Conservation (phyloP, 2,113 vertebrate genomes). For the Vulpes vulpes region DNA sequence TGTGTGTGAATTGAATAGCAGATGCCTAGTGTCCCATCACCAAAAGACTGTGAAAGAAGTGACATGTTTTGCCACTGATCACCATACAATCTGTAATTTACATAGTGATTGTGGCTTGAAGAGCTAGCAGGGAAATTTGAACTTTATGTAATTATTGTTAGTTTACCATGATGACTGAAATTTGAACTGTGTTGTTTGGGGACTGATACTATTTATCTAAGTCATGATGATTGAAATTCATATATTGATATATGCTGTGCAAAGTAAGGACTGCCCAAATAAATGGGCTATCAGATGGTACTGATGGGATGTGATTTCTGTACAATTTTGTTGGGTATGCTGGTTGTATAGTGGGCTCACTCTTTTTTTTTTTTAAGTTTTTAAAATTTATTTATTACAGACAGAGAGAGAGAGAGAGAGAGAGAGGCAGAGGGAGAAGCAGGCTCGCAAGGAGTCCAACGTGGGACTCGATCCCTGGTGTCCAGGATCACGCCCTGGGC, state of each 20-base stretch:
- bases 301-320: not conserved
- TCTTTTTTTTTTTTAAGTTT: not conserved
- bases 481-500: too few relatives aligned
- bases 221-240: slow-evolving; percentile 20
- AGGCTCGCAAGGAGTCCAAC: too few relatives aligned
- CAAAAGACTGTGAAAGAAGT: not conserved
- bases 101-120: not conserved
- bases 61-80: not conserved
- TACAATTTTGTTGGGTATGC: not conserved
- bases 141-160: not conserved
- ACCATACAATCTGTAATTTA: not conserved
- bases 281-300: not conserved
- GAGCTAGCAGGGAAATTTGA: not conserved
- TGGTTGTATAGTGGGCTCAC: not conserved
- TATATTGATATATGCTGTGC: not conserved
- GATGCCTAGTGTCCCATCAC: not conserved
- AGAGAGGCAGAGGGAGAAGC: too few relatives aligned
- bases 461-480: too few relatives aligned
- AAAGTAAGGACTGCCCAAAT: not conserved
- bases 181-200: not conserved
- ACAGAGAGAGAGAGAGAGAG: too few relatives aligned
- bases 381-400: too few relatives aligned
- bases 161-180: not conserved
- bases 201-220: slow-evolving; percentile 18
- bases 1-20: not conserved